These are phyloP conservation scores for Rhagonycha fulva DNA, from an alignment of 2,888 invertebrate species.

Conservation along the genomic window DNA sequence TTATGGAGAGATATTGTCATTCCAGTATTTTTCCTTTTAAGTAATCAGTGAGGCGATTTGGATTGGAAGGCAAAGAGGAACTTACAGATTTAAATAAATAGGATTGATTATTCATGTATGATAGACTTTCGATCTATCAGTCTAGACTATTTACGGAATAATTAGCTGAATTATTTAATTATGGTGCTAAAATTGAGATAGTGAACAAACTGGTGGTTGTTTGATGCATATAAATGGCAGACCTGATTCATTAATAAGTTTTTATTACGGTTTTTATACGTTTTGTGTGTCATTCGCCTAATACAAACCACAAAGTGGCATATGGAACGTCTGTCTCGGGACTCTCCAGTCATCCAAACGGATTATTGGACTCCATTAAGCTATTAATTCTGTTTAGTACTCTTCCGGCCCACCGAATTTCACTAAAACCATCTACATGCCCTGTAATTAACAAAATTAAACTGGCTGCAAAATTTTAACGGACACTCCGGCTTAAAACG, in stretches of 20 bases:
- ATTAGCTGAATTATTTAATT: slow-evolving; percentile 1
- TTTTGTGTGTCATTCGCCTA: slow-evolving; percentile 12
- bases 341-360: slow-evolving; percentile 10
- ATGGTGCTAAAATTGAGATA: background rate
- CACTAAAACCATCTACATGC: slow-evolving; percentile 1
- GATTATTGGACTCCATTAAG: background rate
- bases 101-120: background rate
- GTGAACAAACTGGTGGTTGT: slow-evolving; percentile 4
- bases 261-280: slow-evolving; percentile 7
- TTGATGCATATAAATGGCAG: background rate
- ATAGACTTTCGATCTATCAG: background rate
- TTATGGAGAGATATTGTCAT: background rate
- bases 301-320: slow-evolving; percentile 7
- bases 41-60: background rate
- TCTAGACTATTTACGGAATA: background rate
- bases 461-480: slow-evolving; percentile 6
- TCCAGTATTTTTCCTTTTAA: background rate
- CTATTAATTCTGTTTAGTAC: background rate
- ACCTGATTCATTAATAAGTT: slow-evolving; percentile 19
- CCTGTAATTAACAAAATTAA: slow-evolving; percentile 8
- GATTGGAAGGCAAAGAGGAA: background rate
- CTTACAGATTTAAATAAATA: background rate
- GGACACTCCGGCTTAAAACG: background rate
- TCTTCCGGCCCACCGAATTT: background rate
- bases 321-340: slow-evolving; percentile 13